These are phyloP conservation scores for Polydesmus complanatus DNA, from an alignment of 2,888 invertebrate species.

Conservation along the genomic window DNA sequence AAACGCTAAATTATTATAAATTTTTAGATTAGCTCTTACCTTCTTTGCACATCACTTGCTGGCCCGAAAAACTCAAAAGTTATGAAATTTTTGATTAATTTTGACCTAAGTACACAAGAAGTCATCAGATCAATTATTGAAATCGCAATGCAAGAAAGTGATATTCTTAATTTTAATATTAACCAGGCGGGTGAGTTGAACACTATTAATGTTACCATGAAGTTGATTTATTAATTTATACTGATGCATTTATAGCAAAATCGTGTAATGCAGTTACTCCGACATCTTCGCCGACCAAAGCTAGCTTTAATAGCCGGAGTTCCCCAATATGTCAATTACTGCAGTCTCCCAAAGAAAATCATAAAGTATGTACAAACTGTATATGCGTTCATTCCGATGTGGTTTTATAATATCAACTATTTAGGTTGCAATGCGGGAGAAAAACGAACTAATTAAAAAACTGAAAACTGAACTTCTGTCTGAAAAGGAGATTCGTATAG, in stretches of 20 bases:
- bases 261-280: background rate
- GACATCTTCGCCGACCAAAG: background rate
- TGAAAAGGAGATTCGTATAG: background rate
- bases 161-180: too few relatives aligned
- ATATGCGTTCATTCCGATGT: background rate
- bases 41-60: constrained; percentile 2
- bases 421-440: background rate
- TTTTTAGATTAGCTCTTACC: background rate
- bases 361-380: background rate
- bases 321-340: background rate
- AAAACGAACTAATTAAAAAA: background rate
- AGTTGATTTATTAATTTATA: background rate
- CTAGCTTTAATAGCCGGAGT: background rate
- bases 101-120: background rate
- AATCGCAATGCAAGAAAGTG: background rate
- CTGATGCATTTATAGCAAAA: background rate
- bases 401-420: too few relatives aligned
- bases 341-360: background rate
- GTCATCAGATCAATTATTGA: constrained; percentile 10
- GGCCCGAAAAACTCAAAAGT: background rate
- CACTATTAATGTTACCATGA: too few relatives aligned
- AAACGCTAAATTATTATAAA: background rate
- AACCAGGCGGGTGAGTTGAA: too few relatives aligned
- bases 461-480: background rate
- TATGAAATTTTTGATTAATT: background rate